Evolutionary conservation across 2,888 invertebrate genomes (phyloP).

Genomic region (Selenia dentaria): DNA sequence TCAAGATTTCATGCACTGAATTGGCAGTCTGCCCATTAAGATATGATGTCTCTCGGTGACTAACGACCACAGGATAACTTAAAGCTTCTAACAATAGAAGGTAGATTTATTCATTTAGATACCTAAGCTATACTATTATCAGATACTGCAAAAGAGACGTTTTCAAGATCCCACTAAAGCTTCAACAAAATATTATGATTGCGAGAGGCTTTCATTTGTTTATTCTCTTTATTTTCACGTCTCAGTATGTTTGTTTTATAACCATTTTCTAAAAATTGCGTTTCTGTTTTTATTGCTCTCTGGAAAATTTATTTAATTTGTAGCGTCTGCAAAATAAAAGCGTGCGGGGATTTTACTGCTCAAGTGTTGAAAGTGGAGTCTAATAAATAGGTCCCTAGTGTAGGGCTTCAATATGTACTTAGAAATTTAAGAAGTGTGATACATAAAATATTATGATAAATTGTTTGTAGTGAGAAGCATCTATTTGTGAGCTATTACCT

Average conservation of each 20-base stretch:
- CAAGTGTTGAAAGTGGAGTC: constrained; percentile 41
- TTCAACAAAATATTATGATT: constrained; percentile 17
- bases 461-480: constrained; percentile 29
- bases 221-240: constrained; percentile 8
- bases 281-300: constrained; percentile 15
- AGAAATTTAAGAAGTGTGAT: constrained; percentile 43
- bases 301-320: constrained; percentile 22
- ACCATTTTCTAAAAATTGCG: constrained; percentile 22
- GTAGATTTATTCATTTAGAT: constrained; percentile 28
- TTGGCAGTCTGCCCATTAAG: constrained; percentile 29
- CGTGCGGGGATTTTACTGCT: constrained; percentile 30
- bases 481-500: constrained; percentile 31
- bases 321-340: constrained; percentile 10
- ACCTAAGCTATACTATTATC: constrained; percentile 28
- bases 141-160: constrained; percentile 10
- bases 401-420: constrained; percentile 42
- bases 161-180: constrained; percentile 9
- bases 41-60: constrained; percentile 26
- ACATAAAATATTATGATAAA: constrained; percentile 47
- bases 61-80: constrained; percentile 25
- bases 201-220: constrained; percentile 13
- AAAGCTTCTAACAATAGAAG: constrained; percentile 23
- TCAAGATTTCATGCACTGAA: constrained; percentile 19
- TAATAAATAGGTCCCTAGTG: constrained; percentile 50
- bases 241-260: constrained; percentile 16